These are phyloP conservation scores for Dicrostonyx torquatus DNA, from an alignment of 2,797 vertebrate genomes.

Conservation along the genomic window DNA sequence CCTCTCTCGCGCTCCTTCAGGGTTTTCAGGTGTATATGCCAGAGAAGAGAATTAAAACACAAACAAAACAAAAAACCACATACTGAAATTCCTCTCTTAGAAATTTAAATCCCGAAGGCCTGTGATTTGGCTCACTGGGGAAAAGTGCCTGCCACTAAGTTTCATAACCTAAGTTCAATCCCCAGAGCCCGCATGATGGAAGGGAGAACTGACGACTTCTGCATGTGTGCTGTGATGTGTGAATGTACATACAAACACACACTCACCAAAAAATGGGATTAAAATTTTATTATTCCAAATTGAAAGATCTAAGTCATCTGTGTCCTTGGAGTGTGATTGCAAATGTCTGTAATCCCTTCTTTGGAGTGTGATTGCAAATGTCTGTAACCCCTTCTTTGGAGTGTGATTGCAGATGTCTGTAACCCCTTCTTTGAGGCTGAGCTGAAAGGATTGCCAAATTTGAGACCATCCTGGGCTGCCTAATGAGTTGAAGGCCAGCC, in stretches of 20 bases:
- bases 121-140: not conserved
- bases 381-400: not conserved
- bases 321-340: not conserved
- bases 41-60: not conserved
- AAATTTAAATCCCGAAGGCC: not conserved
- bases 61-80: not conserved
- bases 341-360: not conserved
- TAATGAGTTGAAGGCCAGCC: not conserved
- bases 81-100: constrained; percentile 26
- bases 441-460: not conserved
- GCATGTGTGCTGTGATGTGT: not conserved
- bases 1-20: not conserved
- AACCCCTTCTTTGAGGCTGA: not conserved
- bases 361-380: not conserved
- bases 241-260: not conserved
- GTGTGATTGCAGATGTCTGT: not conserved
- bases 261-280: not conserved
- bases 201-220: not conserved
- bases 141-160: not conserved
- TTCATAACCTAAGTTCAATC: not conserved
- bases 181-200: not conserved
- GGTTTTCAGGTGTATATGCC: not conserved
- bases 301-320: not conserved
- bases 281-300: constrained; percentile 22
- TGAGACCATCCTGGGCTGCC: not conserved